Evolutionary conservation across 2,113 vertebrate genomes (phyloP).

Genomic region (Sturnira hondurensis): DNA sequence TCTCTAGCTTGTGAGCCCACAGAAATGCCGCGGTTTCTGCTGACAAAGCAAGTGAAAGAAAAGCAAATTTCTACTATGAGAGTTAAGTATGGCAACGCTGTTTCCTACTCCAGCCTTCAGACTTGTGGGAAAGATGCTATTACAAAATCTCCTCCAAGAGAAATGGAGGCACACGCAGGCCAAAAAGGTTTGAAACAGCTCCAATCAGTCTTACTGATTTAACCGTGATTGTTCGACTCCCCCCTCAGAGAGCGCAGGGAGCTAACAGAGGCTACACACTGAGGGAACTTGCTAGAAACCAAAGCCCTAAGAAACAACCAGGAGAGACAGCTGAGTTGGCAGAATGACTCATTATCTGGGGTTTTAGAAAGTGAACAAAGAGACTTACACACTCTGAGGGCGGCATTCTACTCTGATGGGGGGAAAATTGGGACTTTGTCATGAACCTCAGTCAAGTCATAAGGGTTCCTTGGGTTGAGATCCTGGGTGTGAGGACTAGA

Average conservation of each 20-base stretch:
- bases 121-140: not conserved
- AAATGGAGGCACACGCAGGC: not conserved
- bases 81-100: not conserved
- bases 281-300: conserved; percentile 25
- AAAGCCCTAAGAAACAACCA: not conserved
- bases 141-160: conserved; percentile 13
- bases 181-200: conserved; percentile 35
- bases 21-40: conserved; percentile 25
- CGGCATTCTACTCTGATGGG: not conserved
- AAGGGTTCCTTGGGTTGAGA: not conserved
- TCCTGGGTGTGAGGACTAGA: not conserved
- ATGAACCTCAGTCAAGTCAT: not conserved
- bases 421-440: not conserved
- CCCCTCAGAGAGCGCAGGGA: conserved; percentile 36
- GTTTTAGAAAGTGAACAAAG: not conserved
- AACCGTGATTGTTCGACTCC: conserved; percentile 48
- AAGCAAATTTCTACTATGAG: not conserved
- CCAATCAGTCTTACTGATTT: conserved; percentile 32
- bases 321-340: not conserved
- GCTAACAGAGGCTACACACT: conserved; percentile 22
- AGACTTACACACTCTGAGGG: not conserved
- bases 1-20: not conserved
- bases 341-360: not conserved
- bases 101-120: not conserved
- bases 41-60: not conserved